phyloP scores from a whole-genome alignment of 2,113 vertebrate species.

The Odontesthes bonariensis region DNA sequence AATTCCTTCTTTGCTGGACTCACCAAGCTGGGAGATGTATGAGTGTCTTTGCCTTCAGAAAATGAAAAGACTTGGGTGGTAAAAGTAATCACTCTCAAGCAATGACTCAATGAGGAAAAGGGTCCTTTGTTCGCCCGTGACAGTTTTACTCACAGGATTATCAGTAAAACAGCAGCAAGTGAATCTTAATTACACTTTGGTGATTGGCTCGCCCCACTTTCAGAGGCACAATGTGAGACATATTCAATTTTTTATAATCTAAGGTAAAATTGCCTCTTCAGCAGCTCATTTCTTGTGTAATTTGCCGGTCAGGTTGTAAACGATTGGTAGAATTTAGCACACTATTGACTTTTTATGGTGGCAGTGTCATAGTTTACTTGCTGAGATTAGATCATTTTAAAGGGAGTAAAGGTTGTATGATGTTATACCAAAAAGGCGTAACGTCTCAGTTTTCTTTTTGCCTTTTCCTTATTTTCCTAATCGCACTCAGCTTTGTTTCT shows the following conservation, averaged over 20 bases:
- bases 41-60: conserved; percentile 48
- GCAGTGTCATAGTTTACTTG: background rate
- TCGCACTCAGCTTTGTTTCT: conserved; percentile 28
- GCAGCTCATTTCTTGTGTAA: conserved; percentile 27
- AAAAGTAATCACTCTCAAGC: conserved; percentile 64
- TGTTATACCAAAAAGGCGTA: conserved; percentile 16
- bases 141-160: conserved; percentile 71
- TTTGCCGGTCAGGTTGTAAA: conserved; percentile 37
- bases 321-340: conserved; percentile 18
- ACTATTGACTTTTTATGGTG: conserved; percentile 21
- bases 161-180: conserved; percentile 73
- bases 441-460: conserved; percentile 13
- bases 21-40: conserved; percentile 38
- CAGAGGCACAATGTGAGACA: conserved; percentile 22
- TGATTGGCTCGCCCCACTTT: conserved; percentile 56
- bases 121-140: conserved; percentile 68
- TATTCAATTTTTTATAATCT: conserved; percentile 60
- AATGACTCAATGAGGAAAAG: conserved; percentile 63
- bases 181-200: conserved; percentile 76
- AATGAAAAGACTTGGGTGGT: conserved; percentile 65
- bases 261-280: conserved; percentile 33
- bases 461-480: conserved; percentile 12
- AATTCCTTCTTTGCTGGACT: conserved; percentile 40
- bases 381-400: background rate
- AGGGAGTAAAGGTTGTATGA: too few relatives aligned